Evolutionary conservation across 2,113 vertebrate species (phyloP).

Genomic region (Pangasianodon gigas): DNA sequence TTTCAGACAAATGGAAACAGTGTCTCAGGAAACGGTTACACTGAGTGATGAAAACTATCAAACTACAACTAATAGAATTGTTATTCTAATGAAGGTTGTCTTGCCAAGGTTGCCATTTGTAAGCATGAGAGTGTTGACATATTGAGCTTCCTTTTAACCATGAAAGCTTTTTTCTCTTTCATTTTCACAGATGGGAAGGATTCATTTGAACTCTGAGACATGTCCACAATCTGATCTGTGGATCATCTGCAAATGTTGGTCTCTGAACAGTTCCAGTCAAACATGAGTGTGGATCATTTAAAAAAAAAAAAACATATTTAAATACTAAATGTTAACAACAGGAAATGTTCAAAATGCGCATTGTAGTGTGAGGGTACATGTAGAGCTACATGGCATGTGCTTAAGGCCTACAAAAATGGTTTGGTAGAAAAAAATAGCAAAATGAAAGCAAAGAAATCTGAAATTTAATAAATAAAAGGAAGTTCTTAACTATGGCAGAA

Average conservation of each 20-base stretch:
- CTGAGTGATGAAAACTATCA: not conserved
- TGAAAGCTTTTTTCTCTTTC: not conserved
- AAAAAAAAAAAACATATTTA: not conserved
- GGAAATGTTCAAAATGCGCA: not conserved
- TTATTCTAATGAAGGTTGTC: not conserved
- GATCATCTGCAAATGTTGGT: not conserved
- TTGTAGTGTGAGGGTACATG: not conserved
- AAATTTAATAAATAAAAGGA: not conserved
- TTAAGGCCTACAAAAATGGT: not conserved
- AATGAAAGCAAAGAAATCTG: not conserved
- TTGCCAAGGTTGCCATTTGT: not conserved
- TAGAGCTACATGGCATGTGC: not conserved
- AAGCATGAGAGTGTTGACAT: not conserved
- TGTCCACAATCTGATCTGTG: not conserved
- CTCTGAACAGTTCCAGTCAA: not conserved
- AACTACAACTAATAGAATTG: not conserved
- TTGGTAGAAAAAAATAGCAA: not conserved
- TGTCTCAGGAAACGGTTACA: not conserved
- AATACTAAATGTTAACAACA: not conserved
- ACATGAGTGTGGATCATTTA: not conserved
- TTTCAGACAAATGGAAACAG: not conserved
- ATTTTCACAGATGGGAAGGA: not conserved
- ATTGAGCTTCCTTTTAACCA: not conserved
- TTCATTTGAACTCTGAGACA: not conserved
- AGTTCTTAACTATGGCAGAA: not conserved